Base-by-base conservation (phyloP, 2,113 vertebrate species). In the Todiramphus saurophagus region DNA sequence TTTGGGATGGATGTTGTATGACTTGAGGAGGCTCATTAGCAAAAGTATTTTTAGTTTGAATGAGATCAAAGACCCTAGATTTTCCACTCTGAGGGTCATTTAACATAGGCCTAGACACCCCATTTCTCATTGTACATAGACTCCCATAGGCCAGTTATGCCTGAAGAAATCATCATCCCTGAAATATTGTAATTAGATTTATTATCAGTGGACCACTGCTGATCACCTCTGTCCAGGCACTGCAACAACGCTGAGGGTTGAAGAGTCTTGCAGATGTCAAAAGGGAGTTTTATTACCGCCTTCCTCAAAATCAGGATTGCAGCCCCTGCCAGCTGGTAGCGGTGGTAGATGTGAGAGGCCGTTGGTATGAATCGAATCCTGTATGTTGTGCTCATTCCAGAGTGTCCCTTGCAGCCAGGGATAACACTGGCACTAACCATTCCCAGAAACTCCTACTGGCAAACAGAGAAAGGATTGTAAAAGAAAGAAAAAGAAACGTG, bases 11-110 rank as follows among this genome's bases (percentile, higher is more conserved):
- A 96, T 77, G 58, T 91, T 89, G 73, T 95, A 94, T 73, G 81
- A 79, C 81, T 96, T 89, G 69, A 84, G 53, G 86, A 95, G 55
- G 55, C 89, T 95, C 37, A 87, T 97, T 95, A 94, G 50, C 63
- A 95, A 33, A 94, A 94, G 37, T 89, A 93, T 94, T 96, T 94
- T 96, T 93, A 73, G 89, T 94, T 91, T 94, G 89, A 89, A 83
- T 85, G 55, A 96, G 93, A 94, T 96, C 89, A 94, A 96, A 95
- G 93, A 83, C 67, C 46, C 21, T 69, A 76, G 66, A 87, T 94
- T 95, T 97, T 95, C 92, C 74, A 87, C 63, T 91, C 89, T 76
- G 63, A 84, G 62, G 70, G 58, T 94, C 62, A 82, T 89, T 96
- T 95, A 90, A 77, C 66, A 33, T 84, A 87, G 53, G 80, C 46